Evolutionary conservation across 35 echinoderm and acorn worm species (phyloP).

Genomic region (Chiridota heheva): DNA sequence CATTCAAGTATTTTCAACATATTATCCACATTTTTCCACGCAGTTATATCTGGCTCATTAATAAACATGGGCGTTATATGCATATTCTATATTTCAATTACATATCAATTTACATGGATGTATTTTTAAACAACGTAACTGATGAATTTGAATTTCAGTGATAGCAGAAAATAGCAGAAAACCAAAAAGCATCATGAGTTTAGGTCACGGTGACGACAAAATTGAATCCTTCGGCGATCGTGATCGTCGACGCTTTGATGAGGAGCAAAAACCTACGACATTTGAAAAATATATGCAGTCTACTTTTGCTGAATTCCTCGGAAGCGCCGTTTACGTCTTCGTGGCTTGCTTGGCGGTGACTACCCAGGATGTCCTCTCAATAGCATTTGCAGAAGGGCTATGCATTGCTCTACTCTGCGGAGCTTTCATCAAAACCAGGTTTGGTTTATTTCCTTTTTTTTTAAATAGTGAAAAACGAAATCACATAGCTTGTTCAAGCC

Average conservation of each 20-base stretch:
- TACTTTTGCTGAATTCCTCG: constrained; percentile 79
- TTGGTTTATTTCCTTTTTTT: neutral
- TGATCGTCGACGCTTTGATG: neutral
- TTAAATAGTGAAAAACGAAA: neutral
- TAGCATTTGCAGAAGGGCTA: constrained; percentile 91
- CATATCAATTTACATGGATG: too few species aligned
- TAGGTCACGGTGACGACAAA: too few species aligned
- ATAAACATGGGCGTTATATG: too few species aligned
- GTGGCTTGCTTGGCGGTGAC: constrained; percentile 84
- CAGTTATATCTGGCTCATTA: too few species aligned
- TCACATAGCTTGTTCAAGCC: neutral
- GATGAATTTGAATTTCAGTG: too few species aligned
- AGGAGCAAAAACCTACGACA: constrained; percentile 54
- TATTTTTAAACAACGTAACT: too few species aligned
- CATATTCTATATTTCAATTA: too few species aligned
- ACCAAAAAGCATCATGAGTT: too few species aligned
- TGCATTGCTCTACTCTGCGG: constrained; percentile 79
- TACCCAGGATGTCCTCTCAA: constrained; percentile 62
- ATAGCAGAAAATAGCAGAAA: too few species aligned
- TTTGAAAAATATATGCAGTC: constrained; percentile 97
- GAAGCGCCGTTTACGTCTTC: constrained; percentile 74
- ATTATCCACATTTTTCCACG: too few species aligned
- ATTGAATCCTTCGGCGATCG: constrained; percentile 17
- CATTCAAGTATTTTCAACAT: too few species aligned
- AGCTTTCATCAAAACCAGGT: constrained; percentile 93